Base-by-base conservation (phyloP, 2,888 invertebrate genomes). In the Eretmocerus hayati region DNA sequence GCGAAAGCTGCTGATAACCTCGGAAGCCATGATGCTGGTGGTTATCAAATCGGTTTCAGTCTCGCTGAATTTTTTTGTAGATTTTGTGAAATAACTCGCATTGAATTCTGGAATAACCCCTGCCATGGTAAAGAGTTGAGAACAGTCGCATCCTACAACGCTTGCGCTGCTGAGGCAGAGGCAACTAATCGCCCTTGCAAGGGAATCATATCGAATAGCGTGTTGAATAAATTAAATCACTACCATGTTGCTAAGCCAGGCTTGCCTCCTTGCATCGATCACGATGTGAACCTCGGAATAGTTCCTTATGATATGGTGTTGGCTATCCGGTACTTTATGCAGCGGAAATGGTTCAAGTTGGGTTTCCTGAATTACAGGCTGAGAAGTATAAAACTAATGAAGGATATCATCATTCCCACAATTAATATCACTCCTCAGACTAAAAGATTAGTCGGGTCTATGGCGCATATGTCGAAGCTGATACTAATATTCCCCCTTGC, bases 11-110 rank as follows among this genome's bases (percentile, higher is more conserved):
- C 40, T 3, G 44, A 49, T 23, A 44, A 44, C 19, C 18, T 45
- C 13, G 49, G 45, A 2, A 38, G 42, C 21, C 45, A 50, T 36
- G 20, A 46, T 26, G 38, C 42, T 18, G 46, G 46, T 13, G 46
- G 50, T 6, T 42, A 42, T 16, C 23, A 15, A 20, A 26, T 37
- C 18, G 42, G 37, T 26, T 46, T 50, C 13, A 43, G 38, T 16
- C 38, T 2, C 8, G 11, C 31, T 1, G 3, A 5, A 13, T 18
- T 35, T 23, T 46, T 37, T 26, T 50, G 50, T 33, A 20, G 41
- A 1, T 35, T 36, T 9, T 46, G 46, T 19, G 35, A 41, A 15
- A 36, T 13, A 13, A 30, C 35, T 5, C 2, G 2, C 3, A 5
- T 23, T n/a, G 41, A 46, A 16, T 41, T 46, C 8, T 20, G 13